Conservation (phyloP, 2,797 vertebrate species). For the Lophius americanus region DNA sequence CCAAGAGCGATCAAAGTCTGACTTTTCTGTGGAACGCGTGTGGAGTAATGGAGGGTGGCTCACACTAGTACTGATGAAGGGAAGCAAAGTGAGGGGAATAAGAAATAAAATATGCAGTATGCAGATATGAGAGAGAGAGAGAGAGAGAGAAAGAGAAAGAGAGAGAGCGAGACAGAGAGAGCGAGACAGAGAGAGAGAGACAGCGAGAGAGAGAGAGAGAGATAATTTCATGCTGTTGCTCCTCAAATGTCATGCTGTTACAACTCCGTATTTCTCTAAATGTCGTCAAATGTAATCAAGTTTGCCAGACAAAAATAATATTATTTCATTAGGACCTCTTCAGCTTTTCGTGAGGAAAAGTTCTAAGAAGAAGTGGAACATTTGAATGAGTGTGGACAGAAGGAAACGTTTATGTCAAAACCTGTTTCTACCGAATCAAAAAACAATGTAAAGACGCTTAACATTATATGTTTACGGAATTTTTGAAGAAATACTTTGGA, state of each 20-base stretch:
- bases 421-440: no score
- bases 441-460: no score
- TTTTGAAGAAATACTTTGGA: no score
- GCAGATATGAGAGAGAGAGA: not conserved
- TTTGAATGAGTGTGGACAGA: no score
- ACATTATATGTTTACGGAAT: no score
- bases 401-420: no score
- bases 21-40: slow-evolving; percentile 50
- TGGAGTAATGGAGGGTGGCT: slow-evolving; percentile 23
- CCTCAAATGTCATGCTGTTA: slow-evolving; percentile 23
- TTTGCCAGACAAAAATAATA: not conserved
- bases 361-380: not conserved
- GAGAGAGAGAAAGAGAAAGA: slow-evolving; percentile 21
- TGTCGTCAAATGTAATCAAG: slow-evolving; percentile 1
- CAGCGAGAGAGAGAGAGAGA: slow-evolving; percentile 32
- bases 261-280: slow-evolving; percentile 7
- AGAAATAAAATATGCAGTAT: slow-evolving; percentile 51
- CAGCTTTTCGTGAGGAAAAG: slow-evolving; percentile 4
- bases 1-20: slow-evolving; percentile 54
- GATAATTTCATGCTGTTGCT: slow-evolving; percentile 35
- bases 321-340: not conserved
- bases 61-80: slow-evolving; percentile 26
- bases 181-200: slow-evolving; percentile 14
- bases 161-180: slow-evolving; percentile 30
- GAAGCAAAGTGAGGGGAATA: slow-evolving; percentile 22